Base-by-base conservation (phyloP, 2,888 invertebrate genomes). In the Lepidocyrtinus sp. region DNA sequence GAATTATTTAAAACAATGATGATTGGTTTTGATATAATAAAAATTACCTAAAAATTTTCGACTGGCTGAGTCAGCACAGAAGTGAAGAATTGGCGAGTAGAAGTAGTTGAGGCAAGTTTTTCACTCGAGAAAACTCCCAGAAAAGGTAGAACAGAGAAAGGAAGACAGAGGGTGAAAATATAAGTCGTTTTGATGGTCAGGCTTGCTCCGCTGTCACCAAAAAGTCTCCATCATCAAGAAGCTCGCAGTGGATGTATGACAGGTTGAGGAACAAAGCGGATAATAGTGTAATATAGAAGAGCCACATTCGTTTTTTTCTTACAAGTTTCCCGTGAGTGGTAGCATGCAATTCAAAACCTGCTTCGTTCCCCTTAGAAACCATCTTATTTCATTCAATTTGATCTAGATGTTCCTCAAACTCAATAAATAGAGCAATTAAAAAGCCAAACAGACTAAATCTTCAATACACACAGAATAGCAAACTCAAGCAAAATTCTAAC, bases 11-110 rank as follows among this genome's bases (percentile, higher is more conserved):
- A 75, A 76, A 76, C 77, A 67, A 77, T 61, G 77, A 77, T 77
- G 77, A 77, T 71, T 77, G 65, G 71, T 72, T 71, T 26, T 78
- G 63, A 77, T 77, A 78, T 68, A 78, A 78, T 78, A 68, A 67
- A 65, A 78, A 78, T 78, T 78, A 78, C 78, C 78, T 78, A 78
- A 78, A 50, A 73, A 78, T 65, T 67, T 36, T 62, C 46, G 78
- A 78, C 67, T 78, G 72, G 72, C 67, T 73, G 62, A 73, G 78
- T 78, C 72, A 73, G 67, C 70, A 70, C 64, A 76, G 71, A 65
- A 72, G 78, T 76, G 76, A 62, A 25, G 70, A 62, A 50, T 64
- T n/a, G 71, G 71, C 55, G n/a, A 77, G 78, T 63, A 68, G 62
- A n/a, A 22, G 46, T 45, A 46, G 72, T 72, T 25, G 72, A 61